Conservation (phyloP, 2,888 invertebrate genomes). For the Caenorhabditis sp. region DNA sequence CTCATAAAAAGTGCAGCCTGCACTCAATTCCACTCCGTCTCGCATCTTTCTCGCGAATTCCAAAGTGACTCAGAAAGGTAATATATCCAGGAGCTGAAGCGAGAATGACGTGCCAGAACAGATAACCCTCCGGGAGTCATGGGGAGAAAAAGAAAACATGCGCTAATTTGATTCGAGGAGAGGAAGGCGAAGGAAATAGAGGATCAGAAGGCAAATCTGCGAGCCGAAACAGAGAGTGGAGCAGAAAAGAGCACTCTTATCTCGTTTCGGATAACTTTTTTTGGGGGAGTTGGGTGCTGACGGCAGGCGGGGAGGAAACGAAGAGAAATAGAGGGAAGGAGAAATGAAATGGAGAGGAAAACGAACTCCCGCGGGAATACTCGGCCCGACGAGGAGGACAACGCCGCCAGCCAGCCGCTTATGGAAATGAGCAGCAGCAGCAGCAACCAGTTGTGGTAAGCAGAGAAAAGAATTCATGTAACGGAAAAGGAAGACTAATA, state of each 20-base stretch:
- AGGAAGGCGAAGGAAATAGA: neutral
- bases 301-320: neutral
- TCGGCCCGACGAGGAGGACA: conserved; percentile 26
- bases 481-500: conserved; percentile 21
- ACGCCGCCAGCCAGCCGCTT: conserved; percentile 29
- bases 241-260: conserved; percentile 18
- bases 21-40: neutral
- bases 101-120: conserved; percentile 9
- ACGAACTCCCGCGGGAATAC: conserved; percentile 19
- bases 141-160: conserved; percentile 10
- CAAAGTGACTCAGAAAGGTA: neutral
- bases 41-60: neutral
- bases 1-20: conserved; percentile 12
- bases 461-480: conserved; percentile 23
- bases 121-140: neutral
- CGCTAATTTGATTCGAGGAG: neutral
- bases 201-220: conserved; percentile 5
- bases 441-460: conserved; percentile 31
- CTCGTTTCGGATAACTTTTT: conserved; percentile 9
- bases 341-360: neutral
- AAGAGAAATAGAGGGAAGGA: conserved; percentile 3
- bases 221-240: no score
- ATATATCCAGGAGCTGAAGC: neutral
- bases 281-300: neutral
- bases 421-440: conserved; percentile 52